phyloP scores from a whole-genome alignment of 2,888 invertebrate species.

The Nasonovia ribisnigri region DNA sequence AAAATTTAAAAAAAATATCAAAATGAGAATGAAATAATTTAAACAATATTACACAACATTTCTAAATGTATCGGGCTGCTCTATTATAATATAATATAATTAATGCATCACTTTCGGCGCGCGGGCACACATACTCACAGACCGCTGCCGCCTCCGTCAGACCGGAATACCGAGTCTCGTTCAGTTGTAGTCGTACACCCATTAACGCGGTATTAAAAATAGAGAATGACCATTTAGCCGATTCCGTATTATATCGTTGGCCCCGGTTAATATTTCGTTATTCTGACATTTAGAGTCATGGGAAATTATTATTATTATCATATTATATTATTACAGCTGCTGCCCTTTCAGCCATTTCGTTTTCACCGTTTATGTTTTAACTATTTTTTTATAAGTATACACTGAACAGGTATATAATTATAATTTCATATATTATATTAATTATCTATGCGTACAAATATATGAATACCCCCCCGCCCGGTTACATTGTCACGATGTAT shows the following conservation, averaged over 20 bases:
- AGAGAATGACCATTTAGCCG: constrained; percentile 19
- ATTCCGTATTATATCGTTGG: not conserved
- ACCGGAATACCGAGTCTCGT: not conserved
- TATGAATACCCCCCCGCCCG: not conserved
- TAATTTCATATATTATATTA: not conserved
- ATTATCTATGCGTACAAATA: not conserved
- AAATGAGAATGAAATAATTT: no score
- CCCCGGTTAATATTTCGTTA: constrained; percentile 6
- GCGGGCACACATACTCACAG: not conserved
- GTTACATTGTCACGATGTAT: not conserved
- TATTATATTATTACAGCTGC: not conserved
- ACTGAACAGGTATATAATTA: not conserved
- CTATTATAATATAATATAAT: not conserved
- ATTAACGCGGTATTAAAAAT: constrained; percentile 39
- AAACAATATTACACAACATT: not conserved
- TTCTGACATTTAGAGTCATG: constrained; percentile 28
- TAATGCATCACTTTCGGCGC: not conserved
- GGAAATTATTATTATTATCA: not conserved
- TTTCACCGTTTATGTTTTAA: not conserved
- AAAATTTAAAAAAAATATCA: no score
- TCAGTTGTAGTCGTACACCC: not conserved
- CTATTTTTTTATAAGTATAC: not conserved
- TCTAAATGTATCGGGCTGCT: not conserved
- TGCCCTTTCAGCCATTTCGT: not conserved
- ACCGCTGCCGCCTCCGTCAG: not conserved